Percentiles rank a stretch among this genome's conserved stretches.
Evolutionary conservation across 2,113 vertebrate species (phyloP).

Genomic region (Amblyornis subalaris): DNA sequence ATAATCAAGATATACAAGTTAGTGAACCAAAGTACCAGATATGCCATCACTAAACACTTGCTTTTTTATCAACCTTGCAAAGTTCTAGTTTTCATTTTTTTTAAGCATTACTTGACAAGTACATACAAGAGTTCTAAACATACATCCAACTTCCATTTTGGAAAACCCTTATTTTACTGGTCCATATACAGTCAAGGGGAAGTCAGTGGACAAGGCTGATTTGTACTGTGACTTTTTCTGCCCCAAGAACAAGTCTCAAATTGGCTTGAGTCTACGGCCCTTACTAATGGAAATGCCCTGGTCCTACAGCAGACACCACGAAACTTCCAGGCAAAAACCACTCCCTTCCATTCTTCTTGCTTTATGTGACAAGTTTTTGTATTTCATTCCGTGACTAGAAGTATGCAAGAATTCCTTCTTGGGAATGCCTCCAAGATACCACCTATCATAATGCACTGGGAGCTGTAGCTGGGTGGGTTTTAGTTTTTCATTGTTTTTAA

Average conservation of each 20-base stretch:
- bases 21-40: background rate
- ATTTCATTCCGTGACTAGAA: background rate
- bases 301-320: background rate
- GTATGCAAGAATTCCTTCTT: background rate
- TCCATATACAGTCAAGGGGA: background rate
- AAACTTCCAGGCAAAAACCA: background rate
- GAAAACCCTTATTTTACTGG: background rate
- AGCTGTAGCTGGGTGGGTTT: background rate
- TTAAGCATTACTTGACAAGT: background rate
- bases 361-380: background rate
- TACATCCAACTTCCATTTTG: background rate
- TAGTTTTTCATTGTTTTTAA: background rate
- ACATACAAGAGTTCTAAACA: background rate
- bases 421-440: background rate
- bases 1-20: background rate
- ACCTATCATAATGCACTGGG: background rate
- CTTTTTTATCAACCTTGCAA: background rate
- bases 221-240: background rate
- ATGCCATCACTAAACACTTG: background rate
- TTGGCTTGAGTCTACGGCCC: background rate
- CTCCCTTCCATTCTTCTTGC: background rate
- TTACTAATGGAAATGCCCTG: background rate
- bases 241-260: background rate
- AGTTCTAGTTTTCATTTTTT: background rate
- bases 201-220: background rate